Evolutionary conservation across 2,797 vertebrate species (phyloP).

Genomic region (Morus bassanus): DNA sequence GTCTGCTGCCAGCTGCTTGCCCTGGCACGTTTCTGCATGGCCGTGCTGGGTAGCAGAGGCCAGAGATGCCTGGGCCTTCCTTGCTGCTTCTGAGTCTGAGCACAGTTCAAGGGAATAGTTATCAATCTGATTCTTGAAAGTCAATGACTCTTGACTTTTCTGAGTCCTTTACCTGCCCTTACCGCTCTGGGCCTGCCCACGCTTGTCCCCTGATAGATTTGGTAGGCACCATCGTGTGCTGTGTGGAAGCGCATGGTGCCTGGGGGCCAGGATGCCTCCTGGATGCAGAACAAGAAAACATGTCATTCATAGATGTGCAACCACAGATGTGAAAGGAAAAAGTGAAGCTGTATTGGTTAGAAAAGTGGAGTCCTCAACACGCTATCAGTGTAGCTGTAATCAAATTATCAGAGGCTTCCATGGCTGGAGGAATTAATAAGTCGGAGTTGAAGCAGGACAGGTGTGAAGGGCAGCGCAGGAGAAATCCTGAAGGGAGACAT

Average conservation of each 20-base stretch:
- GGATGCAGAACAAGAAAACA: not conserved
- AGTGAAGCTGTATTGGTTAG: not conserved
- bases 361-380: not conserved
- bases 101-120: not conserved
- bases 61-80: not conserved
- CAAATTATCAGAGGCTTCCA: not conserved
- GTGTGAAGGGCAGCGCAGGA: not conserved
- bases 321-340: not conserved
- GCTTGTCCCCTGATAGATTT: not conserved
- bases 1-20: not conserved
- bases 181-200: not conserved
- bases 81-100: not conserved
- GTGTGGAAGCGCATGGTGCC: not conserved
- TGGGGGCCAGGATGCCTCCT: not conserved
- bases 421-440: not conserved
- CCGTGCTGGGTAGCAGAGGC: not conserved
- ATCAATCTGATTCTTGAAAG: not conserved
- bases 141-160: not conserved
- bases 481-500: not conserved
- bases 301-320: not conserved
- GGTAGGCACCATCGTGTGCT: not conserved
- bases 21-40: not conserved
- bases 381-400: not conserved
- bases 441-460: not conserved
- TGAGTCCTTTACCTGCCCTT: not conserved